Evolutionary conservation across 2,888 invertebrate genomes (phyloP).

Genomic region (Philereme vetulata): DNA sequence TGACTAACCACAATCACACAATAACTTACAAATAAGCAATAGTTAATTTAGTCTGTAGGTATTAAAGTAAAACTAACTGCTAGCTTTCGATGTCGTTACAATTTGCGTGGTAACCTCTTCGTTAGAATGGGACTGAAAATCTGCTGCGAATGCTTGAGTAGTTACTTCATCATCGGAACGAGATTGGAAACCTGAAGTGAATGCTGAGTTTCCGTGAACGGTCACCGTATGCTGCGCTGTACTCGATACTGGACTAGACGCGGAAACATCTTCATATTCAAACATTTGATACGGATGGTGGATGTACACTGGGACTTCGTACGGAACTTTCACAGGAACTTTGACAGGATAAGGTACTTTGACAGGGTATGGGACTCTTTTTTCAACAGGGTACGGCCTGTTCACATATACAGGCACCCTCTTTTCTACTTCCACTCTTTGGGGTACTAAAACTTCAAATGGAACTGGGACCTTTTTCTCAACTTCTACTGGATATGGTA

Average conservation of each 20-base stretch:
- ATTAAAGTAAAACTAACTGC: constrained; percentile 21
- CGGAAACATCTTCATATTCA: constrained; percentile 27
- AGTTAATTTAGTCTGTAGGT: neutral
- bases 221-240: constrained; percentile 54
- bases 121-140: neutral
- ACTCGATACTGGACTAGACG: constrained; percentile 21
- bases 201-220: constrained; percentile 62
- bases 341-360: constrained; percentile 70
- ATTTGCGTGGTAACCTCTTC: neutral
- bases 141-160: neutral
- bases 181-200: constrained; percentile 59
- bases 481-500: constrained; percentile 72
- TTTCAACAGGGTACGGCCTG: constrained; percentile 58
- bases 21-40: constrained; percentile 50
- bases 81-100: constrained; percentile 9
- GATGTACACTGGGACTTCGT: constrained; percentile 65
- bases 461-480: constrained; percentile 68
- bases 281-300: constrained; percentile 58
- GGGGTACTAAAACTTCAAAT: constrained; percentile 41
- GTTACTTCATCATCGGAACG: constrained; percentile 54
- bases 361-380: constrained; percentile 64
- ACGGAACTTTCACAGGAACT: constrained; percentile 67
- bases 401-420: constrained; percentile 52
- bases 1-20: constrained; percentile 49
- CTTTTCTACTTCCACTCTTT: constrained; percentile 53